These are phyloP conservation scores for Lasiurus cinereus DNA, from an alignment of 2,113 vertebrate species.

Conservation along the genomic window DNA sequence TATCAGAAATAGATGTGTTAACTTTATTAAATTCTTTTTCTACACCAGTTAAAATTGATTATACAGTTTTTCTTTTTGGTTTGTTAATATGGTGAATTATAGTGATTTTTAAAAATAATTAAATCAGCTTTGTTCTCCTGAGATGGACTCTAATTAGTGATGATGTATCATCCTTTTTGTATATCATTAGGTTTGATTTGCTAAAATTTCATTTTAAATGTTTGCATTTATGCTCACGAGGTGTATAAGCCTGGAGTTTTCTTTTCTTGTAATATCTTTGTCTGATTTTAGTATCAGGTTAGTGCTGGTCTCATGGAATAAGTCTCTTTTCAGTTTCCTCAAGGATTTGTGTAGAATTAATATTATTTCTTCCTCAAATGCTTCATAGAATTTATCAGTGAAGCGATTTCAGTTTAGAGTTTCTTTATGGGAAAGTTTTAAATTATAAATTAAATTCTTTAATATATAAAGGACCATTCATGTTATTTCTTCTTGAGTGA, in stretches of 20 bases:
- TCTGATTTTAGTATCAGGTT: background rate
- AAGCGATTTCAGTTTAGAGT: background rate
- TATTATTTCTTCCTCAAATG: background rate
- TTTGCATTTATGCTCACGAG: background rate
- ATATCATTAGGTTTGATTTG: slow-evolving; percentile 37
- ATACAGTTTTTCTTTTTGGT: background rate
- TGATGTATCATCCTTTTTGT: background rate
- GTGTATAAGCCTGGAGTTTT: background rate
- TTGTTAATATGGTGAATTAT: slow-evolving; percentile 32
- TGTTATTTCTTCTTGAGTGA: slow-evolving; percentile 48
- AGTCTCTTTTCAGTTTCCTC: background rate
- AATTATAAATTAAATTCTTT: slow-evolving; percentile 36
- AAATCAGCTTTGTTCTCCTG: background rate
- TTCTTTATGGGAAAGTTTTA: background rate
- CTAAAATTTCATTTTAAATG: slow-evolving; percentile 6
- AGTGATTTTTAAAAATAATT: slow-evolving; percentile 28
- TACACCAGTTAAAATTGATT: background rate
- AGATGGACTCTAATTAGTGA: background rate
- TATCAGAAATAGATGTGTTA: background rate
- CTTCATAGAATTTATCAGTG: slow-evolving; percentile 12
- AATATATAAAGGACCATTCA: background rate
- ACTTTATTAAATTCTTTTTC: slow-evolving; percentile 22
- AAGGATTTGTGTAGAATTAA: background rate
- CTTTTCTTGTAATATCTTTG: background rate
- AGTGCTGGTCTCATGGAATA: background rate